Base-by-base conservation (phyloP, 2,113 vertebrate genomes). In the Seriola quinqueradiata region DNA sequence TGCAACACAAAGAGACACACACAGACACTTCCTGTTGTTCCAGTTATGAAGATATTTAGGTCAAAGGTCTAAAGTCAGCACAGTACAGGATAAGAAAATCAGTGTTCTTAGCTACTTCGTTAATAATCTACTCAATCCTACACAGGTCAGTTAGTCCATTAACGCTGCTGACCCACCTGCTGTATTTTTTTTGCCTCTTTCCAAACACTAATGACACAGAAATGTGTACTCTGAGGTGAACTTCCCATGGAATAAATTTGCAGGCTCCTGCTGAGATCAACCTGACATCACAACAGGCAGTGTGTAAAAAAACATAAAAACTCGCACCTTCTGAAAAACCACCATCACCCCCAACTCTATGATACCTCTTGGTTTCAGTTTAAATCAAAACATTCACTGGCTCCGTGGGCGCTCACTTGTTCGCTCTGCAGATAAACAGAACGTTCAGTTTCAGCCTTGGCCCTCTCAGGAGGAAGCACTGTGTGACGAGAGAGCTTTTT, bases 121-220 rank as follows among this genome's bases (percentile, higher is more conserved):
- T 94, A 94, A 95, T 95, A 87, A 95, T 93, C 90, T 87, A 93
- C 89, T 52, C 28, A 63, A 82, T 77, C 78, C 83, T 64, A 61
- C 66, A 86, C 82, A 87, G 66, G 65, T 84, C 92, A 90, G 61
- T 79, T 81, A 79, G 79, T 88, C 89, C 90, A 92, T 93, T 91
- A 90, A 77, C 38, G 25, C 87, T 48, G 46, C 84, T 65, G 38
- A 81, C 83, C 90, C 85, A 81, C 79, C 85, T 80, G 80, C 75
- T 63, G 10, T 50, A 5, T 40, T 64, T 50, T 73, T 17, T 16
- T 2, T 3, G 42, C 42, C 21, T 63, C 23, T 3, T 59, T 58
- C 71, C 60, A 40, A 68, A 70, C 69, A 82, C 60, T 79, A 86
- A 90, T 79, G 81, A 57, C 69, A 85, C 73, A 88, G 44, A 82